Evolutionary conservation across 1,140 invertebrate genomes (phyloP).

Genomic region (Chymomyza costata): DNA sequence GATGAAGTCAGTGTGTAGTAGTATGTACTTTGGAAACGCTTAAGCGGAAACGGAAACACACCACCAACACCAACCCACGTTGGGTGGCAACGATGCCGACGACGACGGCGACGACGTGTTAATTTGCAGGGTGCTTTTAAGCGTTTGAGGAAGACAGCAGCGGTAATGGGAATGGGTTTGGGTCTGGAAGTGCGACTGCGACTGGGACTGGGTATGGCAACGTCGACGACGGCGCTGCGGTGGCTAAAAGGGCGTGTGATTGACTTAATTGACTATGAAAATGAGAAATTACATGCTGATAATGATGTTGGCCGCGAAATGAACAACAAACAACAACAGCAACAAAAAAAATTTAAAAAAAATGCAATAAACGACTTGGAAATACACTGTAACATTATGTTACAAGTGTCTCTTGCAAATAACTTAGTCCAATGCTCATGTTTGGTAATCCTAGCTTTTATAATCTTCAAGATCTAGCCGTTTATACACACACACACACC

Average conservation of each 20-base stretch:
- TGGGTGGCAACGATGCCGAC: background rate
- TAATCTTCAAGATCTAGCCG: no score
- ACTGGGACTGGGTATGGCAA: no score
- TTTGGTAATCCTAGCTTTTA: no score
- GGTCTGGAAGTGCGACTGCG: no score
- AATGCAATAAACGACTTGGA: no score
- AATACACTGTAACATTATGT: no score
- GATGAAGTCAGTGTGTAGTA: background rate
- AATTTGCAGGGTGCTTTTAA: conserved; percentile 59
- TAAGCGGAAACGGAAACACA: conserved; percentile 55
- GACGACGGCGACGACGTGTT: conserved; percentile 51
- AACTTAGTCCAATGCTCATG: no score
- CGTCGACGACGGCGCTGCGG: conserved; percentile 37
- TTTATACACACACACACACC: no score
- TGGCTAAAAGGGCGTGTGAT: conserved; percentile 75
- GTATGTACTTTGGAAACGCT: conserved; percentile 2
- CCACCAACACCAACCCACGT: conserved; percentile 26
- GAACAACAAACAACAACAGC: conserved; percentile 46
- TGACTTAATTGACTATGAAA: conserved; percentile 76
- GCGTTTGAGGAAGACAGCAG: background rate
- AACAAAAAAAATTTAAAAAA: no score
- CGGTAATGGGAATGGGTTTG: no score
- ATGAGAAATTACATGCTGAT: conserved; percentile 74
- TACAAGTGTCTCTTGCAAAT: no score
- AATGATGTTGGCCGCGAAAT: conserved; percentile 67